Conservation (phyloP, 2,888 invertebrate species). For the Dynastes maya region DNA sequence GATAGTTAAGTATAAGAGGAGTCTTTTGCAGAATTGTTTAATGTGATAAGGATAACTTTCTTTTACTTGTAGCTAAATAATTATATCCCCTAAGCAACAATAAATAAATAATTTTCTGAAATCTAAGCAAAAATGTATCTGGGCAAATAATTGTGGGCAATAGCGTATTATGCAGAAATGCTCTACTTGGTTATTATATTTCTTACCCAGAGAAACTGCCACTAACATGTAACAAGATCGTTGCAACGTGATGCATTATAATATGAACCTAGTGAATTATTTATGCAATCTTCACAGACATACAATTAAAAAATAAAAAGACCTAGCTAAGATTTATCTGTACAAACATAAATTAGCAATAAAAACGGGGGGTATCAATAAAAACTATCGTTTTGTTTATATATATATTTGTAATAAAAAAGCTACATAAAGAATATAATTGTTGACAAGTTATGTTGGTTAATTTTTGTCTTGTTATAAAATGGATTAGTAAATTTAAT, state of each 20-base stretch:
- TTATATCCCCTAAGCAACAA: no score
- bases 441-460: conserved; percentile 57
- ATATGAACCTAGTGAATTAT: conserved; percentile 39
- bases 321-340: conserved; percentile 70
- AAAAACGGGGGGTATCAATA: conserved; percentile 59
- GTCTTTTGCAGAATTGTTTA: no score
- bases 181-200: conserved; percentile 65
- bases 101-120: no score
- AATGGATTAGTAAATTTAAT: conserved; percentile 60
- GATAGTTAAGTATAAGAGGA: no score
- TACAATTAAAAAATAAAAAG: conserved; percentile 67
- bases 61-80: no score
- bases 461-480: conserved; percentile 58
- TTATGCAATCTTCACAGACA: conserved; percentile 64
- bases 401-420: conserved; percentile 60
- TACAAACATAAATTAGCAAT: conserved; percentile 71
- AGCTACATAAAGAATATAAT: conserved; percentile 65
- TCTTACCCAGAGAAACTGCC: conserved; percentile 67
- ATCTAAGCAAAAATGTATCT: no score
- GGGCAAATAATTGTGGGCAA: no score
- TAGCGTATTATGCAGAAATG: conserved; percentile 60
- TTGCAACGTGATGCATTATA: conserved; percentile 52
- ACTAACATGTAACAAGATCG: conserved; percentile 66
- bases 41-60: no score
- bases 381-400: conserved; percentile 54